Percentiles rank a stretch among this genome's conserved stretches.
Conservation (phyloP, 2,888 invertebrate species). For the Meganola albula region DNA sequence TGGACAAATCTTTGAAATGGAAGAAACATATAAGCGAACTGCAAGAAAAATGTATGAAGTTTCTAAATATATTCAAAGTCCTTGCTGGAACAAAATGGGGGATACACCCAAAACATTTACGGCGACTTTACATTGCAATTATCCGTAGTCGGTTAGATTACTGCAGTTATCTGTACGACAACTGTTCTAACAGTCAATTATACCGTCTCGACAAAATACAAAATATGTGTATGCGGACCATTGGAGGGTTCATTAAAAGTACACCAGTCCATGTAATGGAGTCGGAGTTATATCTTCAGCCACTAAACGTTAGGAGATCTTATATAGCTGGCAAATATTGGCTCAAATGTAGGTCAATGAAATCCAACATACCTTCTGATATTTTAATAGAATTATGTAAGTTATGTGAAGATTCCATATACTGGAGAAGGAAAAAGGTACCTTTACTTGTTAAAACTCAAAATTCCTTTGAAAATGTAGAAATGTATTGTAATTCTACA, state of each 20-base stretch:
- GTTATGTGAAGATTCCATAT: background rate
- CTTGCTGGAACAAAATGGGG: background rate
- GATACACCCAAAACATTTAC: background rate
- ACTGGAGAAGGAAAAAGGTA: background rate
- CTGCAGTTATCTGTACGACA: background rate
- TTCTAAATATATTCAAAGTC: background rate
- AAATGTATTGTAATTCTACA: background rate
- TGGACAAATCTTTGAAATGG: background rate
- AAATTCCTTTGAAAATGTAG: background rate
- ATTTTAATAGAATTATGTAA: background rate
- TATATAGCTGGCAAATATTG: background rate
- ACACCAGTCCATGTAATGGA: conserved; percentile 3
- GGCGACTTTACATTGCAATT: background rate
- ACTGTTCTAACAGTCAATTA: background rate
- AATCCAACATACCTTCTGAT: background rate
- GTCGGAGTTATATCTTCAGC: background rate
- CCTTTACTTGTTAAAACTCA: background rate
- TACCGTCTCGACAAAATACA: background rate
- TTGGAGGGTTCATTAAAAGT: conserved; percentile 2
- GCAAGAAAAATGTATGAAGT: background rate
- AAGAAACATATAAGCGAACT: background rate
- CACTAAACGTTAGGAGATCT: background rate
- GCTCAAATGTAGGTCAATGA: background rate
- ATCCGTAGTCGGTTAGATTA: background rate
- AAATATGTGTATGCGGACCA: background rate